A percentile compares a stretch with the other conserved stretches of the same genome.
Conservation (phyloP, 2,888 invertebrate species). For the Athrips mouffetella region DNA sequence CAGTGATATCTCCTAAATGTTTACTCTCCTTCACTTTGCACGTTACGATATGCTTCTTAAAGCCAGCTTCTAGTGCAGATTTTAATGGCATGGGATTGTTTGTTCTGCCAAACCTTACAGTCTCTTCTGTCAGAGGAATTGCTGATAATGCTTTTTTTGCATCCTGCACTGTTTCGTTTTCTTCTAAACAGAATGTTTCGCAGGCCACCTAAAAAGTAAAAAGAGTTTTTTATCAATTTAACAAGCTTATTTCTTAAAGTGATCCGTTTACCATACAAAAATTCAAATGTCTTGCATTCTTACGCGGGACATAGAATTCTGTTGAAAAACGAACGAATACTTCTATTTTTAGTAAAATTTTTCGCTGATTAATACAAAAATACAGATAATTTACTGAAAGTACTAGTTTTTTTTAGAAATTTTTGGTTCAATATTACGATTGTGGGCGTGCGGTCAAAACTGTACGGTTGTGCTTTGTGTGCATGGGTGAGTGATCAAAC, state of each 20-base stretch:
- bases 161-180: slow-evolving; percentile 89
- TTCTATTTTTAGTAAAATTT: too few species aligned
- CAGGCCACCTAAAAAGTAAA: slow-evolving; percentile 83
- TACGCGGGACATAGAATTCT: too few species aligned
- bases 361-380: too few species aligned
- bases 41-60: slow-evolving; percentile 63
- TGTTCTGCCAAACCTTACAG: slow-evolving; percentile 83
- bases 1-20: slow-evolving; percentile 77
- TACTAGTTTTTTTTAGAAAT: too few species aligned
- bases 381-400: too few species aligned
- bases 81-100: slow-evolving; percentile 44
- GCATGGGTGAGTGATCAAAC: too few species aligned
- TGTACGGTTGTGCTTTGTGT: too few species aligned
- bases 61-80: slow-evolving; percentile 49
- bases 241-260: neutral
- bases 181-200: slow-evolving; percentile 95
- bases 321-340: too few species aligned
- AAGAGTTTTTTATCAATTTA: neutral
- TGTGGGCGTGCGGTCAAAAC: too few species aligned
- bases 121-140: slow-evolving; percentile 84
- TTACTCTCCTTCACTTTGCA: slow-evolving; percentile 76
- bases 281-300: too few species aligned
- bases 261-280: too few species aligned
- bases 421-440: too few species aligned
- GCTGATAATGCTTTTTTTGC: slow-evolving; percentile 87